Percentiles rank a stretch among this genome's conserved stretches.
Evolutionary conservation across 1,140 invertebrate genomes (phyloP).

Genomic region (Drosophila hydei): DNA sequence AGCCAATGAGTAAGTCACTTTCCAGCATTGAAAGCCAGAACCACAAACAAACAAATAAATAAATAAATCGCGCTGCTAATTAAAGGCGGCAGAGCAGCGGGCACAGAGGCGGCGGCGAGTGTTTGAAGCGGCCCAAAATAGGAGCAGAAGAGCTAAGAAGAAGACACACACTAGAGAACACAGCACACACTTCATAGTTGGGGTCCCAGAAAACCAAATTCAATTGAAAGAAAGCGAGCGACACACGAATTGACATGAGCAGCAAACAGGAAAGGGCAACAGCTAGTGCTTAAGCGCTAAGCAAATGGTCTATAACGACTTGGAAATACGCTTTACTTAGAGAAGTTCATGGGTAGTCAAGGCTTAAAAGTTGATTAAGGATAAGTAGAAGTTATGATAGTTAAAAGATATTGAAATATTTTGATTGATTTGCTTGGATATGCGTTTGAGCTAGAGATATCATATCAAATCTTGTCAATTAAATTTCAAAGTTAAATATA

Average conservation of each 20-base stretch:
- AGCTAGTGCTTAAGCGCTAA: neutral
- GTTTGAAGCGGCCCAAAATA: slow-evolving; percentile 69
- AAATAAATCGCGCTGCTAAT: slow-evolving; percentile 80
- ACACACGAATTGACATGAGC: slow-evolving; percentile 70
- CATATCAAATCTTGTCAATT: too few relatives aligned
- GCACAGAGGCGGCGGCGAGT: slow-evolving; percentile 27
- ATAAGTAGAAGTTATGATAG: too few relatives aligned
- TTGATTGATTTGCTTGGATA: too few relatives aligned
- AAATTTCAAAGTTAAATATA: too few relatives aligned
- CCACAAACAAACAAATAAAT: slow-evolving; percentile 61
- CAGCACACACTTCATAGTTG: slow-evolving; percentile 45
- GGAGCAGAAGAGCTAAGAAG: slow-evolving; percentile 49
- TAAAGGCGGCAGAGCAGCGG: slow-evolving; percentile 63
- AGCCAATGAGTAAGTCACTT: slow-evolving; percentile 62
- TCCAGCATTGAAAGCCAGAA: slow-evolving; percentile 41
- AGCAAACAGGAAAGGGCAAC: slow-evolving; percentile 59
- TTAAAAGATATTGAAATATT: too few relatives aligned
- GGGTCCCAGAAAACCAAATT: slow-evolving; percentile 56
- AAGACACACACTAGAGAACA: slow-evolving; percentile 34
- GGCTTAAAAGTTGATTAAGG: too few relatives aligned
- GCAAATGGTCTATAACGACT: neutral
- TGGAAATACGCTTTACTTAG: slow-evolving; percentile 14
- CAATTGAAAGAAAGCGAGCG: slow-evolving; percentile 80
- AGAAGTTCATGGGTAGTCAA: too few relatives aligned
- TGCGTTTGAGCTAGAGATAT: too few relatives aligned